Evolutionary conservation across 2,113 vertebrate genomes (phyloP).

Genomic region (Sinocyclocheilus anshuiensis): DNA sequence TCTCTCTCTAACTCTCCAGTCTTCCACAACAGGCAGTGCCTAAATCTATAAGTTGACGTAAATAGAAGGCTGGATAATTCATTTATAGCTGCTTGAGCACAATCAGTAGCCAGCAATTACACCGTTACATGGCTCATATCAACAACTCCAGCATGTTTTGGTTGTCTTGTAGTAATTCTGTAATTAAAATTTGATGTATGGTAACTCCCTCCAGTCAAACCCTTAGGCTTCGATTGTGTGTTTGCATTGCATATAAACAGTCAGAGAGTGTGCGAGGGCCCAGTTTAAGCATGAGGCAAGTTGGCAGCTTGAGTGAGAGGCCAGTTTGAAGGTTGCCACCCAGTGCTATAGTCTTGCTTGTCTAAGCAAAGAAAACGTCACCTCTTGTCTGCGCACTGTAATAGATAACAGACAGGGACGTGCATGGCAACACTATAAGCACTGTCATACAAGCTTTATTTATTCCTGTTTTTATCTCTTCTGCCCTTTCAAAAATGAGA

Average conservation of each 20-base stretch:
- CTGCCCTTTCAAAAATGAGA: slow-evolving; percentile 54
- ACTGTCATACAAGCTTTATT: slow-evolving; percentile 64
- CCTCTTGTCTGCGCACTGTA: slow-evolving; percentile 76
- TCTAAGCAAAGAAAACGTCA: slow-evolving; percentile 79
- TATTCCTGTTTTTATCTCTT: slow-evolving; percentile 62
- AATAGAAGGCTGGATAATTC: slow-evolving; percentile 41
- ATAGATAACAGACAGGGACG: slow-evolving; percentile 76
- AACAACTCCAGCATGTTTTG: slow-evolving; percentile 29
- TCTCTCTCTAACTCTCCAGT: slow-evolving; percentile 24
- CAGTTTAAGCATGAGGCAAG: slow-evolving; percentile 64
- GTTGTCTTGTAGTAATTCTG: slow-evolving; percentile 23
- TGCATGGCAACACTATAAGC: slow-evolving; percentile 72
- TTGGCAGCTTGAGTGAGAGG: slow-evolving; percentile 74
- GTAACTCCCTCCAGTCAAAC: slow-evolving; percentile 18
- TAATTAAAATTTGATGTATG: slow-evolving; percentile 40
- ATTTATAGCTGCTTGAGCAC: slow-evolving; percentile 33
- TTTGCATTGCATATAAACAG: slow-evolving; percentile 18
- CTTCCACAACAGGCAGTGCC: slow-evolving; percentile 21
- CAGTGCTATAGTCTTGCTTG: slow-evolving; percentile 76
- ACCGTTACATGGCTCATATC: slow-evolving; percentile 24
- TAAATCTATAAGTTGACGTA: slow-evolving; percentile 36
- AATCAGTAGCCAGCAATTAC: slow-evolving; percentile 35
- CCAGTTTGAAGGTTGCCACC: slow-evolving; percentile 76
- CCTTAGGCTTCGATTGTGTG: slow-evolving; percentile 36
- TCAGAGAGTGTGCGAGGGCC: slow-evolving; percentile 58